These are phyloP conservation scores for Semaprochilodus insignis DNA, from an alignment of 2,797 vertebrate species.

Conservation along the genomic window DNA sequence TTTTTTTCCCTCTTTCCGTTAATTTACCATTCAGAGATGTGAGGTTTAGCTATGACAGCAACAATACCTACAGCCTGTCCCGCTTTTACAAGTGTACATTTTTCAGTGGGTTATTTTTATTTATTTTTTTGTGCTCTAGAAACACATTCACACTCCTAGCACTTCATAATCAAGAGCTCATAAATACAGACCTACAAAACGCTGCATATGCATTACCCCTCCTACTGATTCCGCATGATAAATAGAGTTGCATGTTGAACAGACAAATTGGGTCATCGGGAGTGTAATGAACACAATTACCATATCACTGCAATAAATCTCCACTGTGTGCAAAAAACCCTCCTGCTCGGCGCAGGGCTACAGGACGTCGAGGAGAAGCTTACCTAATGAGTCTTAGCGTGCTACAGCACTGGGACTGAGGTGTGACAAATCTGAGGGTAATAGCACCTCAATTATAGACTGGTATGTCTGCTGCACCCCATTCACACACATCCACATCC, in stretches of 20 bases:
- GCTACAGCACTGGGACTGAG: background rate
- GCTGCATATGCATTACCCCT: conserved; percentile 28
- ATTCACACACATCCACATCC: background rate
- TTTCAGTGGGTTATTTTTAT: too few species aligned
- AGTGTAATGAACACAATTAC: conserved; percentile 56
- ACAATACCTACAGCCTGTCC: too few species aligned
- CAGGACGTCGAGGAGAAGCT: conserved; percentile 25
- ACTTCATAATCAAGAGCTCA: conserved; percentile 39
- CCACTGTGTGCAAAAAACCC: background rate
- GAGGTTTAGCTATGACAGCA: background rate
- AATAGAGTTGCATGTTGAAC: conserved; percentile 48
- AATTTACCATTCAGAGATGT: background rate
- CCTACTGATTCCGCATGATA: conserved; percentile 37
- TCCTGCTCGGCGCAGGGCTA: background rate
- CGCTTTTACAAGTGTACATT: background rate
- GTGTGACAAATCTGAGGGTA: background rate
- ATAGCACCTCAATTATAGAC: conserved; percentile 6
- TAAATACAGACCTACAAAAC: conserved; percentile 39
- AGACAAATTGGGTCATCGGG: conserved; percentile 50
- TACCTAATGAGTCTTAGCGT: conserved; percentile 21
- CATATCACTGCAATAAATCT: conserved; percentile 55
- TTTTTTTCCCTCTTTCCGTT: background rate
- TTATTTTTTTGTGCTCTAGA: background rate
- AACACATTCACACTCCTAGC: background rate
- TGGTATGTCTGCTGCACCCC: background rate